Percentiles rank a stretch among this genome's conserved stretches.
Evolutionary conservation across 2,797 vertebrate species (phyloP).

Genomic region (Pyrocephalus nanus): DNA sequence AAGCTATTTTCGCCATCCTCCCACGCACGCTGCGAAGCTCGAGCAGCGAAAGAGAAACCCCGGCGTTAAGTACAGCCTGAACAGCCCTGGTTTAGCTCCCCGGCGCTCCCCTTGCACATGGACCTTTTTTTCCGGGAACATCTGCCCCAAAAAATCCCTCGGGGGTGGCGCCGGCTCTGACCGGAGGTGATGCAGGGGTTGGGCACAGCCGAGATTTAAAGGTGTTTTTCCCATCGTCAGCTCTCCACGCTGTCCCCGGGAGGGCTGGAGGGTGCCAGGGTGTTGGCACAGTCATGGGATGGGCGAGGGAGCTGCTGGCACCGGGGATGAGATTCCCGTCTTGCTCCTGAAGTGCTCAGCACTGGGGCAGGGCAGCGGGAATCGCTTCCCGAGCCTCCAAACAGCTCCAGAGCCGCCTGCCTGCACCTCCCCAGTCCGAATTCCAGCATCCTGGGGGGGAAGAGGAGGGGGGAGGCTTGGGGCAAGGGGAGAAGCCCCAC

Average conservation of each 20-base stretch:
- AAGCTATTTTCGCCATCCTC: slow-evolving; percentile 51
- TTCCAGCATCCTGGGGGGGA: rapidly evolving
- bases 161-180: background rate
- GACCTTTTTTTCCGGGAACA: background rate
- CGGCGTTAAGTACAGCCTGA: background rate
- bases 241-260: rapidly evolving
- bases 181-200: rapidly evolving
- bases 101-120: background rate
- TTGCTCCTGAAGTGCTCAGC: background rate
- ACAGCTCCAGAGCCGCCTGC: rapidly evolving
- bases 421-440: background rate
- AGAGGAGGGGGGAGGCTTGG: background rate
- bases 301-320: background rate
- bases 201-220: background rate
- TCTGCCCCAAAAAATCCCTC: background rate
- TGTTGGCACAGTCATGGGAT: background rate
- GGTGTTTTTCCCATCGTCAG: background rate
- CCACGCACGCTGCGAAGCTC: background rate
- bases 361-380: background rate
- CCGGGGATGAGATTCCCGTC: background rate
- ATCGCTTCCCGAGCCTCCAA: background rate
- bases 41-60: slow-evolving; percentile 18
- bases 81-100: background rate
- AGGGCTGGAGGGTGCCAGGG: background rate
- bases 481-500: background rate